phyloP scores from a whole-genome alignment of 2,888 invertebrate genomes.

The Pasiphila rectangulata region DNA sequence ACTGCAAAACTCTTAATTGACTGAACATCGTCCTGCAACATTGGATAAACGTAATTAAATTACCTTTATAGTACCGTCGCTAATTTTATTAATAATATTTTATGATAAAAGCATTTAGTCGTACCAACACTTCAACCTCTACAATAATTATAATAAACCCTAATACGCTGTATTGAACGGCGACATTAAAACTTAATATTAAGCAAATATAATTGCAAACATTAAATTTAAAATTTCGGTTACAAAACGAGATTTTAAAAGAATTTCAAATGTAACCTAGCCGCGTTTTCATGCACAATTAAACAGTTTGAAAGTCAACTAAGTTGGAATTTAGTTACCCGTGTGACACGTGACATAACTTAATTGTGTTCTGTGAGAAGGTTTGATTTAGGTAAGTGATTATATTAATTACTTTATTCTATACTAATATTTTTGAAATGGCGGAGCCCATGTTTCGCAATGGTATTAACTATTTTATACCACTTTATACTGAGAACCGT shows the following conservation, averaged over 20 bases:
- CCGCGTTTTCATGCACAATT: slow-evolving; percentile 31
- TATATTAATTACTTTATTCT: slow-evolving; percentile 37
- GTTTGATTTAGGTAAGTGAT: slow-evolving; percentile 50
- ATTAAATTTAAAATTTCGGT: slow-evolving; percentile 18
- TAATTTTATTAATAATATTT: too few species aligned
- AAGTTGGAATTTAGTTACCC: slow-evolving; percentile 31
- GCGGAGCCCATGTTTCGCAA: slow-evolving; percentile 15
- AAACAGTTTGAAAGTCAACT: slow-evolving; percentile 47
- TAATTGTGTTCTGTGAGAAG: slow-evolving; percentile 46
- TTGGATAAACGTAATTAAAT: too few species aligned
- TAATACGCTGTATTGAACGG: slow-evolving; percentile 18
- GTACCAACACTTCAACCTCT: neutral
- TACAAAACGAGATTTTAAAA: slow-evolving; percentile 17
- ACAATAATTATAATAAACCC: slow-evolving; percentile 1
- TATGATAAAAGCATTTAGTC: too few species aligned
- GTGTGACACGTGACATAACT: slow-evolving; percentile 50
- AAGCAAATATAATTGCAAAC: slow-evolving; percentile 14
- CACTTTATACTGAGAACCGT: too few species aligned
- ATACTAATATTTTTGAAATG: slow-evolving; percentile 28
- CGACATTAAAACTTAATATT: slow-evolving; percentile 16
- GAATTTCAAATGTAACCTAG: slow-evolving; percentile 25
- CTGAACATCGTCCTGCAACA: too few species aligned
- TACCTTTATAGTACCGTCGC: too few species aligned
- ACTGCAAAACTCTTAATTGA: too few species aligned
- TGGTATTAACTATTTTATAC: slow-evolving; percentile 21